Evolutionary conservation across 2,113 vertebrate genomes (phyloP), one percentile per base, ranked within the genome.

Genomic region (Kryptolebias marmoratus): DNA sequence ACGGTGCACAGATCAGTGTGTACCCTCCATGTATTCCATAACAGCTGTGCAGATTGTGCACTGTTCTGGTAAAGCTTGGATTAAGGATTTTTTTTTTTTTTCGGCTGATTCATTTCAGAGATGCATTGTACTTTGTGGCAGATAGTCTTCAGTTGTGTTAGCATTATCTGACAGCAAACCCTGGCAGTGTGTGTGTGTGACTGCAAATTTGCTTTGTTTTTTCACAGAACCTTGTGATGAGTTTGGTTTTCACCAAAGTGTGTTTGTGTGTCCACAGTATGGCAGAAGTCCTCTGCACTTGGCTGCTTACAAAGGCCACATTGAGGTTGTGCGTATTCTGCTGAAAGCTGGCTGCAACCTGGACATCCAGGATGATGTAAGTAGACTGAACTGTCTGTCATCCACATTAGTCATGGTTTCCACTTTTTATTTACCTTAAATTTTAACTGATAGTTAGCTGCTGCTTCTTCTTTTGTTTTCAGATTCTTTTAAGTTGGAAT

Each of bases 321-420:
- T 95, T 44, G 94, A 94, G 15, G 96, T 99, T 27, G 96, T 98
- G 71, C 95, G 93, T 70, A 91, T 98, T 88, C 95, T 99, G 82
- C 91, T 98, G 89, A 98, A 95, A 88, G 97, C 97, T n/a, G 95
- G 96, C 84, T 99, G 97, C 32, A 96, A 98, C 86, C 90, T 99
- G 80, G 95, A 99, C 88, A 93, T 98, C 89, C 96, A 99, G 84
- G 97, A 99, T 82, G 97, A 98, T 61, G 97, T 99, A 93, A 97
- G 97, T 96, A 77, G 28, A 64, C 27, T 16, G n/a, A 45, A 45
- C 27, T 14, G 16, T 42, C 22, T 42, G 27, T 67, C 55, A 6
- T 60, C 69, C 30, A 53, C 2, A 11, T 28, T 5, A 12, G 7
- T 39, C 60, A 32, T 16, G 13, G 18, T 49, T 58, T 56, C 45